Evolutionary conservation across 2,113 vertebrate genomes (phyloP), one percentile per base, ranked within the genome.

Genomic region (Cichladusa arquata): DNA sequence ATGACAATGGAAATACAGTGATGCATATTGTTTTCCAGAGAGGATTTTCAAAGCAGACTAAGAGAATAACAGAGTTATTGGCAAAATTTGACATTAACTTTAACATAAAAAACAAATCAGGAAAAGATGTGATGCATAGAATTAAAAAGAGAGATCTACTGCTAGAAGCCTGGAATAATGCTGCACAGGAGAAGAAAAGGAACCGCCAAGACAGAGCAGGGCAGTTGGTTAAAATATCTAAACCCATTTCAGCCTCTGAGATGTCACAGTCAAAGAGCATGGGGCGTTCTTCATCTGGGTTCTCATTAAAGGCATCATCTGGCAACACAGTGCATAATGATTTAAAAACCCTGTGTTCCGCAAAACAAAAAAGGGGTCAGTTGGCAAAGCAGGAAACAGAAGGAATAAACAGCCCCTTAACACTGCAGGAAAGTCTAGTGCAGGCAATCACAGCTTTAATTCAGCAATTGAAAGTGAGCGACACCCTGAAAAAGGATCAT

Each of bases 21-120:
- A 97, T 98, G 98, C 98, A 98, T 56, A 50, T 98, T 91, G 62
- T 98, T 81, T 98, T 98, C 92, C 97, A 98, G 90, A 97, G 34
- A 78, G 93, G 96, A 47, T 96, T 85, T 96, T 82, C 95, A 19
- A 98, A 94, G 69, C 97, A 97, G 19, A 56, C 93, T 12, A 97
- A 93, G 91, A 98, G 87, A 96, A 72, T 98, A 71, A 83, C 96
- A 0, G 96, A 97, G 13, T 88, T 95, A 26, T 23, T 98, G 79
- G 97, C 94, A 51, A 98, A 96, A 93, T 98, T 98, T 45, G 97
- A 98, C 80, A 93, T 98, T 45, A 98, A 98, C 64, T 95, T 98
- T 14, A 98, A 92, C 79, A 85, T 98, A 79, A 98, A 97, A 93
- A 98, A 98, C 94, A 98, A 97, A 40, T 78, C 87, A 8, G 98